Evolutionary conservation across 2,797 vertebrate genomes (phyloP).

Genomic region (Muscicapa comitata): DNA sequence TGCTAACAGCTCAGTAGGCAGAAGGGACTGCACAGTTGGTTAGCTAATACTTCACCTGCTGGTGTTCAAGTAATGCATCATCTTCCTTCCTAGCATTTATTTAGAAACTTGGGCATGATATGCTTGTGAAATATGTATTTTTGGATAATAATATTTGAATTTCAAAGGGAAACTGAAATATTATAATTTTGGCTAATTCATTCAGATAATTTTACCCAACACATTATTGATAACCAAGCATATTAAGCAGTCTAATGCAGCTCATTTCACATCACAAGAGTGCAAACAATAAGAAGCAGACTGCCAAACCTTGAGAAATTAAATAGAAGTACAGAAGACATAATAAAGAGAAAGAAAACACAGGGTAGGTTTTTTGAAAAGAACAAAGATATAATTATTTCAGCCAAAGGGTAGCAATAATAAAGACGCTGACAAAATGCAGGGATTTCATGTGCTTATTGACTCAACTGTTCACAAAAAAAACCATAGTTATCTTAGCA

Average conservation of each 20-base stretch:
- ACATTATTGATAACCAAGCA: neutral
- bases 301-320: neutral
- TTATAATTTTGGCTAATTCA: neutral
- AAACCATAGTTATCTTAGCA: conserved; percentile 4
- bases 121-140: neutral
- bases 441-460: conserved; percentile 7
- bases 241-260: neutral
- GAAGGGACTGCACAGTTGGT: neutral
- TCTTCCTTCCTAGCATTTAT: neutral
- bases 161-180: neutral
- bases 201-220: neutral
- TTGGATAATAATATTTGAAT: neutral
- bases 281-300: neutral
- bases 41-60: neutral
- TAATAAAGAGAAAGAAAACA: conserved; percentile 13
- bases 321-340: neutral
- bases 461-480: conserved; percentile 1
- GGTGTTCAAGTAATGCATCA: neutral
- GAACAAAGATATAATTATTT: conserved; percentile 17
- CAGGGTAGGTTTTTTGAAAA: neutral
- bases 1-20: neutral
- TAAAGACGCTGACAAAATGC: neutral
- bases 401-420: neutral
- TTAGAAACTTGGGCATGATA: neutral
- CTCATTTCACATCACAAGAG: neutral